Evolutionary conservation across 2,888 invertebrate genomes (phyloP).

Genomic region (Spilarctia lutea): DNA sequence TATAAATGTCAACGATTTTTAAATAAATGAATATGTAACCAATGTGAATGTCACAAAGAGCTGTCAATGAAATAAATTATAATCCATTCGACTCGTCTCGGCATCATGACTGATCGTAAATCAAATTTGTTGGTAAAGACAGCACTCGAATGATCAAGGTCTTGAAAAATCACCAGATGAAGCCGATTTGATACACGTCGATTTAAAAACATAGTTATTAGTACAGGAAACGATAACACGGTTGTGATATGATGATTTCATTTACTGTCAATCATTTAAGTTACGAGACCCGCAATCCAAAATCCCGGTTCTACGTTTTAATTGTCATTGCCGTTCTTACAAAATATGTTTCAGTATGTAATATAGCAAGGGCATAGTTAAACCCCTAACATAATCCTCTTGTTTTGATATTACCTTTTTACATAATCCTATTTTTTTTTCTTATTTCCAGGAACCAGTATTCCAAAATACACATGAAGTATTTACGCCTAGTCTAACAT

Average conservation of each 20-base stretch:
- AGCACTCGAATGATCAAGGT: neutral
- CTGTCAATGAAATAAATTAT: neutral
- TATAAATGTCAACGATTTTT: neutral
- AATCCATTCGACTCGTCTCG: neutral
- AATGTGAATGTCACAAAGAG: neutral
- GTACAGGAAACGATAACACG: neutral
- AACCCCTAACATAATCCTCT: slow-evolving; percentile 22
- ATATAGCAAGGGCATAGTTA: slow-evolving; percentile 14
- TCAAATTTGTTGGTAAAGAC: neutral
- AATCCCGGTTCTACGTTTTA: neutral
- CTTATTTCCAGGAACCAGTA: slow-evolving; percentile 84
- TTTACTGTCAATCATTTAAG: neutral
- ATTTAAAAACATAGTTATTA: neutral
- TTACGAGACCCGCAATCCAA: neutral
- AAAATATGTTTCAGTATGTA: no score
- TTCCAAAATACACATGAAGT: slow-evolving; percentile 86
- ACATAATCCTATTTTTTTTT: slow-evolving; percentile 55
- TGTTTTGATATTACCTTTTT: slow-evolving; percentile 23
- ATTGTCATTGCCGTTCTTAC: neutral
- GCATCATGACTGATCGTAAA: neutral
- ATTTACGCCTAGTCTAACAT: slow-evolving; percentile 78
- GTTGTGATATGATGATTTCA: no score
- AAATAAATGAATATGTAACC: neutral
- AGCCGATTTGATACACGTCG: neutral
- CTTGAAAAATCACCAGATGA: neutral